Evolutionary conservation across 1,140 invertebrate genomes (phyloP).

Genomic region (Pemphigus obesinymphae): DNA sequence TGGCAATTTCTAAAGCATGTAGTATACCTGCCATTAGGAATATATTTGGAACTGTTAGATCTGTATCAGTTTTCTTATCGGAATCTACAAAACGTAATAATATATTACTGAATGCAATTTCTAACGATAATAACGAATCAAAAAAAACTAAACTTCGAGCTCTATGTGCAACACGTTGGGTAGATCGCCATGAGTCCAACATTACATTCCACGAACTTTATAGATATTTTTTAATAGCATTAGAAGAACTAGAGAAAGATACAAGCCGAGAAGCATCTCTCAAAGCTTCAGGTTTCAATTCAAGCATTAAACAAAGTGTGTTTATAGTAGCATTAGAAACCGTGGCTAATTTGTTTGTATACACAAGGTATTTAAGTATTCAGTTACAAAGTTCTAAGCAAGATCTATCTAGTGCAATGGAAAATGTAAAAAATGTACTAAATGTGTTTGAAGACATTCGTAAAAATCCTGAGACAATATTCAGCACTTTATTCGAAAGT

Average conservation of each 20-base stretch:
- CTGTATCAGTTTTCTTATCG: not conserved
- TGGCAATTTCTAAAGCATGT: not conserved
- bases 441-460: too few species aligned
- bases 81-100: too few species aligned
- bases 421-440: conserved; percentile 4
- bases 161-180: too few species aligned
- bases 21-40: not conserved
- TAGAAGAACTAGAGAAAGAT: too few species aligned
- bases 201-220: not conserved
- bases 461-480: too few species aligned
- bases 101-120: not conserved
- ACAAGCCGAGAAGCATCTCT: not conserved
- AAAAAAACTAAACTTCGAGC: not conserved
- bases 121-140: not conserved
- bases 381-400: not conserved
- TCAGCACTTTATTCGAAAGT: too few species aligned
- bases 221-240: not conserved
- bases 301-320: not conserved
- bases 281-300: not conserved
- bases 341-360: not conserved
- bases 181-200: not conserved
- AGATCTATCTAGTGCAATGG: not conserved
- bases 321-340: not conserved
- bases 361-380: not conserved
- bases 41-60: not conserved